These are phyloP conservation scores for Sicus ferrugineus DNA, from an alignment of 2,888 invertebrate genomes.

Conservation along the genomic window DNA sequence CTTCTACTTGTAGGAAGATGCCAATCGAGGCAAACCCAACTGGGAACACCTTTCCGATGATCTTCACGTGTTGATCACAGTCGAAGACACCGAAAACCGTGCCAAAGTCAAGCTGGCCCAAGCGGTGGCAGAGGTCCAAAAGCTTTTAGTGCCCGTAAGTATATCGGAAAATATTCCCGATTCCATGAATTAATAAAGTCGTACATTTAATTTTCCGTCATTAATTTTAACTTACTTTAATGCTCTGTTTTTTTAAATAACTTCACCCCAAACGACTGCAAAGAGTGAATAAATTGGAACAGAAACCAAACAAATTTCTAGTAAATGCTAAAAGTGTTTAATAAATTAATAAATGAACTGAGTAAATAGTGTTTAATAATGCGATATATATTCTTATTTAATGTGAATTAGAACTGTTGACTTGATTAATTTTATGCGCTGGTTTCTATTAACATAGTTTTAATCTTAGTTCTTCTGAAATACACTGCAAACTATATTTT, in stretches of 20 bases:
- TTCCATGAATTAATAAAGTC: not conserved
- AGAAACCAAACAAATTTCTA: constrained; percentile 27
- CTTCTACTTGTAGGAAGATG: constrained; percentile 82
- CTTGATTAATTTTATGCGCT: constrained; percentile 15
- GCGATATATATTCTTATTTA: no score
- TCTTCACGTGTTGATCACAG: constrained; percentile 96
- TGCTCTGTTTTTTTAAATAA: constrained; percentile 25
- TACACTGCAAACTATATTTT: constrained; percentile 13
- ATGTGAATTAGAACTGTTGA: no score
- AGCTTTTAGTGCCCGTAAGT: constrained; percentile 95
- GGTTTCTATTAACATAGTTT: not conserved
- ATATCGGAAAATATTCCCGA: not conserved
- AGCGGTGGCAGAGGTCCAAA: constrained; percentile 98
- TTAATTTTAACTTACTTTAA: constrained; percentile 14
- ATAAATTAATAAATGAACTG: constrained; percentile 8
- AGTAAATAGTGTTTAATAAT: no score
- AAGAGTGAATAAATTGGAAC: constrained; percentile 21
- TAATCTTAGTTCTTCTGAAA: not conserved
- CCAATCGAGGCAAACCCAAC: constrained; percentile 98
- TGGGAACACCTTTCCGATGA: constrained; percentile 99
- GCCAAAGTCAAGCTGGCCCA: constrained; percentile 93
- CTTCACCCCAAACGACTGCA: constrained; percentile 11
- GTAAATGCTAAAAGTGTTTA: constrained; percentile 7
- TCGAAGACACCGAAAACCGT: constrained; percentile 98
- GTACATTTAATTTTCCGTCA: constrained; percentile 4